phyloP scores from a whole-genome alignment of 2,797 vertebrate species.

The Enteromius argenteus region DNA sequence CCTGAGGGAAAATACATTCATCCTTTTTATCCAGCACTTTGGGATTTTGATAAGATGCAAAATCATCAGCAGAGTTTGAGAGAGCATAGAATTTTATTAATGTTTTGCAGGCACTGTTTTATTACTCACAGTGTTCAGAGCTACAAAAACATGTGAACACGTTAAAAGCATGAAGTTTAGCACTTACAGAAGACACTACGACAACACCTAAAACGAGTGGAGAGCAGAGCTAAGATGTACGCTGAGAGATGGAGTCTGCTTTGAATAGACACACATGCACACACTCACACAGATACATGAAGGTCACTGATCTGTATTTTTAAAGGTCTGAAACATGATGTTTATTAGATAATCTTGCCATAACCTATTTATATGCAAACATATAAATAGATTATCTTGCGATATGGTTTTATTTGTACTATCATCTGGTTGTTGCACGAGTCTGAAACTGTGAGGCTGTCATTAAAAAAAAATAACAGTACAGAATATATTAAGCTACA shows the following conservation, averaged over 20 bases:
- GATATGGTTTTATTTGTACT: background rate
- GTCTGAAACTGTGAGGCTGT: background rate
- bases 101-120: conserved; percentile 78
- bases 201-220: conserved; percentile 60
- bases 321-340: conserved; percentile 12
- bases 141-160: conserved; percentile 65
- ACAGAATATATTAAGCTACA: conserved; percentile 23
- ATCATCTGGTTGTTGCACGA: conserved; percentile 2
- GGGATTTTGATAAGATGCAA: conserved; percentile 34
- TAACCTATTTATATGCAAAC: conserved; percentile 54
- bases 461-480: conserved; percentile 13
- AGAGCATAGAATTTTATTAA: conserved; percentile 41
- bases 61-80: conserved; percentile 41
- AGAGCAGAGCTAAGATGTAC: background rate
- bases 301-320: conserved; percentile 26
- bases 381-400: conserved; percentile 49
- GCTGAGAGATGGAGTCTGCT: background rate
- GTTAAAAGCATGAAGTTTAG: conserved; percentile 61
- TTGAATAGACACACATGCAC: conserved; percentile 18
- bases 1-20: conserved; percentile 16
- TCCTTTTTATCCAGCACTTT: background rate
- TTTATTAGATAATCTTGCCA: background rate
- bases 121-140: conserved; percentile 80
- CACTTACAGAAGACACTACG: conserved; percentile 53
- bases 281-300: conserved; percentile 24